Evolutionary conservation across 2,113 vertebrate species (phyloP), one percentile per base, ranked within the genome.

Genomic region (Larimichthys polyactis): DNA sequence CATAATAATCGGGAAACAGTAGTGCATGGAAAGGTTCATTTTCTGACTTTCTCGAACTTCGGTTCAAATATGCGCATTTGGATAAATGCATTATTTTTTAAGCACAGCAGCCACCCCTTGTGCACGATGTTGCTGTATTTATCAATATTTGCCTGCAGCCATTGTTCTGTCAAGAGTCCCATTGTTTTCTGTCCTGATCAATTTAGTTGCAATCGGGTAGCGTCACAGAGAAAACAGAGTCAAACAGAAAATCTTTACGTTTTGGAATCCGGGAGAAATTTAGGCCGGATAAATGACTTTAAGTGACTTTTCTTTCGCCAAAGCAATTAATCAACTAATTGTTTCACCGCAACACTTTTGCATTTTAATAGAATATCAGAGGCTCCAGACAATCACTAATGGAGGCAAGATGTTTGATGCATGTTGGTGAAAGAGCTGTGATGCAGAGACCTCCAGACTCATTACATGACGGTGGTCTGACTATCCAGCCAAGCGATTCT

Each of bases 401-500:
- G 36, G 11, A 60, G 0, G 48, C 32, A 36, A 14, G 11, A 72
- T 11, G 5, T n/a, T 48, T 60, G 68, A 73, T 24, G 58, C 27
- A 49, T 48, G 58, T 17, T 4, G 10, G 32, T n/a, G 20, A 19
- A 36, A 10, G 27, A 44, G 44, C 46, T 5, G 16, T 52, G 65
- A 70, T 14, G 52, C 19, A 22, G 11, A 4, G 0, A 32, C 68
- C 20, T 54, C 48, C 11, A 12, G 32, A 36, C 36, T 80, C 78
- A 82, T 77, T 55, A 74, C 40, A 68, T 5, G 40, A 52, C 0
- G 20, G n/a, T 20, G 60, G 46, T 78, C 78, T 6, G 36, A 60
- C 72, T 54, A 14, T 70, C 71, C 29, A 40, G 29, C 49, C 63
- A 75, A 81, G 75, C 44, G 75, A 68, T 91, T 86, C 60, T 75